Evolutionary conservation across 2,888 invertebrate species (phyloP), one percentile per base, ranked within the genome.

Genomic region (Crematogaster levior): DNA sequence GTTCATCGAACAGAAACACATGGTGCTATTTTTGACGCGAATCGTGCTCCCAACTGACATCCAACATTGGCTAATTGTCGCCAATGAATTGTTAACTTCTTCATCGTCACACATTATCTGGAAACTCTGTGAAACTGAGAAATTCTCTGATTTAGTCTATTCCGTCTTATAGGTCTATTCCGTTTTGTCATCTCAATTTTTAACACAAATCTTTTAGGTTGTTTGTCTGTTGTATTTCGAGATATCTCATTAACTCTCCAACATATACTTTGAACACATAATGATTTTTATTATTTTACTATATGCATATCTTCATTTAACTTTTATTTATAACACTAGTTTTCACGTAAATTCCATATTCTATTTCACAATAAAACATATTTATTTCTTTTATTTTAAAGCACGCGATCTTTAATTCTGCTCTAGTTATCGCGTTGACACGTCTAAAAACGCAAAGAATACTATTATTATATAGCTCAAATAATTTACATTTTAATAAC

Each of bases 1-100:
- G 53, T 51, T 24, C 9, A 37, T 34, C 53, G 37, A 21, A 34
- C 21, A 37, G 51, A 77, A 77, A 81, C 48, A 75, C 72, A 60
- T 48, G 24, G 4, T 18, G 56, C 81, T 65, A 79, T 80, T 82
- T 61, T 53, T 15, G 53, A 82, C 30, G 56, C 24, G 40, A 1
- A 24, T 53, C 68, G n/a, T 21, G 30, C 53, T 77, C 5, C 10
- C 34, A 12, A 0, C 6, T 34, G 27, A 46, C 60, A 15, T 37
- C 1, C 10, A 37, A 10, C 53, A 24, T 68, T 61, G 51, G 60
- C 56, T 74, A 81, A 83, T 83, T 73, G 43, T 53, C 53, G 10
- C 18, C 43, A 46, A 21, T 79, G 21, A 53, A 10, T 21, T 18
- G 43, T 56, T 79, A 77, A 68, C 43, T 58, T 27, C 30, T 43